These are phyloP conservation scores for Macroglossus sobrinus DNA, from an alignment of 2,113 vertebrate species.

Conservation along the genomic window DNA sequence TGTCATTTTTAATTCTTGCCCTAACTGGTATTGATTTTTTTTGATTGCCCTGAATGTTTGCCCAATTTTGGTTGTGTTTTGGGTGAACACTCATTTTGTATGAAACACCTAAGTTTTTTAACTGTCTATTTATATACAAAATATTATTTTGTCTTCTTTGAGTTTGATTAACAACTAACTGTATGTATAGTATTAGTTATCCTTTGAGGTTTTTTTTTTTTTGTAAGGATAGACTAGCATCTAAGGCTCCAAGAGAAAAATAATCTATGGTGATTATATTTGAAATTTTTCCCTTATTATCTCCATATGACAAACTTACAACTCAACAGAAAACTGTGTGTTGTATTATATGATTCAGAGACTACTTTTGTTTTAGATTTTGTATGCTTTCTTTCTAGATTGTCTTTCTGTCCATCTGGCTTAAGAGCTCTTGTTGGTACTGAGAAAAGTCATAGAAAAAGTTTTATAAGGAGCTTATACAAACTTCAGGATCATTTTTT, in stretches of 20 bases:
- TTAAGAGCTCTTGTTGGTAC: conserved; percentile 18
- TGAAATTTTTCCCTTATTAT: conserved; percentile 48
- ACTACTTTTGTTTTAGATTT: conserved; percentile 62
- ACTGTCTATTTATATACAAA: not conserved
- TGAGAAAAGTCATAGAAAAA: conserved; percentile 37
- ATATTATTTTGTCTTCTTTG: not conserved
- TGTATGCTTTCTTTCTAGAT: conserved; percentile 55
- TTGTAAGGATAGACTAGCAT: not conserved
- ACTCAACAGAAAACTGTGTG: conserved; percentile 20
- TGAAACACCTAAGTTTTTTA: conserved; percentile 4
- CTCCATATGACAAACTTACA: conserved; percentile 42
- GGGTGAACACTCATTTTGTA: not conserved
- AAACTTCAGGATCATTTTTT: conserved; percentile 60
- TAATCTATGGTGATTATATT: conserved; percentile 30
- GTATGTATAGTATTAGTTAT: conserved; percentile 16
- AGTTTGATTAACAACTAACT: conserved; percentile 23
- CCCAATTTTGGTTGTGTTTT: conserved; percentile 39
- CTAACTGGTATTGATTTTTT: conserved; percentile 59
- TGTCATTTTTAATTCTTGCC: conserved; percentile 66
- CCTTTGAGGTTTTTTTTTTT: not conserved
- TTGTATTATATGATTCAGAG: conserved; percentile 46
- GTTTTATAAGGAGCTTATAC: conserved; percentile 64
- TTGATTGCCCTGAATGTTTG: conserved; percentile 42
- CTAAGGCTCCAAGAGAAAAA: conserved; percentile 44
- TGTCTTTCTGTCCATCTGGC: conserved; percentile 43